phyloP scores from a whole-genome alignment of 37 sponge, comb jelly and placozoan genomes.

The Spongia lamella region DNA sequence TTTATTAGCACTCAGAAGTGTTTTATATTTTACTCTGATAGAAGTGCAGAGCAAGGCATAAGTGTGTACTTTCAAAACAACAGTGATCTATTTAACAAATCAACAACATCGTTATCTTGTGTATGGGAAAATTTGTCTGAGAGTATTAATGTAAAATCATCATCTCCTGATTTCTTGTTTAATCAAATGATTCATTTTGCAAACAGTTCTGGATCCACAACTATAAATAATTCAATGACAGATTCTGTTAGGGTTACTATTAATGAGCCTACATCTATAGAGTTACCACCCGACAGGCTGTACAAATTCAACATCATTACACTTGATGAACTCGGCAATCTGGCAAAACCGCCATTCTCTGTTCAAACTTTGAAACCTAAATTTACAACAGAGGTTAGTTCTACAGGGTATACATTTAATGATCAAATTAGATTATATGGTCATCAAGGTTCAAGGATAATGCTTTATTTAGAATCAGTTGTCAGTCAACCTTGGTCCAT shows the following conservation, averaged over 20 bases:
- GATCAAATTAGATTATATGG: too few species aligned
- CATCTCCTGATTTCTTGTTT: neutral
- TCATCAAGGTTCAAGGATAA: neutral
- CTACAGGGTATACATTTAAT: too few species aligned
- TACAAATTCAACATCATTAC: too few species aligned
- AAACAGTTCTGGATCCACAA: too few species aligned
- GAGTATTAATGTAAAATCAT: neutral
- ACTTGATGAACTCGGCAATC: too few species aligned
- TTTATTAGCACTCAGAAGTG: too few species aligned
- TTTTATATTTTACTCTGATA: too few species aligned
- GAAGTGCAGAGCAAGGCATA: neutral
- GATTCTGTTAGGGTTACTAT: neutral
- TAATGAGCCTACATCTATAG: neutral
- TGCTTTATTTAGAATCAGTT: neutral
- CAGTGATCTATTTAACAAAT: slow-evolving; percentile 11
- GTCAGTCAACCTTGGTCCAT: slow-evolving; percentile 1
- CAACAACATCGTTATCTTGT: slow-evolving; percentile 42
- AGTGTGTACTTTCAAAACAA: slow-evolving; percentile 22
- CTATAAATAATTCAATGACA: neutral
- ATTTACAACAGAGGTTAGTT: too few species aligned
- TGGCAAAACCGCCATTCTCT: too few species aligned
- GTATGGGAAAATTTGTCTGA: slow-evolving; percentile 18
- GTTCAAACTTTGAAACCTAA: too few species aligned
- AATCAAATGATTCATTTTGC: neutral
- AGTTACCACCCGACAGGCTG: too few species aligned